A percentile compares a stretch with the other conserved stretches of the same genome.
phyloP scores from a whole-genome alignment of 2,797 vertebrate genomes.

The Carapus acus region DNA sequence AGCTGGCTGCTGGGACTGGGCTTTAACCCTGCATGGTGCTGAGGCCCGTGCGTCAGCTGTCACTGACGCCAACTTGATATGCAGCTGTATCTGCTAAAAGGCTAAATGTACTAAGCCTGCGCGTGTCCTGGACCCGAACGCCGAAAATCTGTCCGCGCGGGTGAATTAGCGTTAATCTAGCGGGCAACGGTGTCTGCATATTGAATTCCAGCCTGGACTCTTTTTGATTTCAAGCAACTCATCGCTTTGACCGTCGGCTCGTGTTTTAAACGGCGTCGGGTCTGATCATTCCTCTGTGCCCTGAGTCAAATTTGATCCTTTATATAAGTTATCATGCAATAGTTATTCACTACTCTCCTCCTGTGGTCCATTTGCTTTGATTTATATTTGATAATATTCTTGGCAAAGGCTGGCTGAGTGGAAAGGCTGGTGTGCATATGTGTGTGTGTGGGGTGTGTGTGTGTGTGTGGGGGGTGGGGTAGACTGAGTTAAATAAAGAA shows the following conservation, averaged over 20 bases:
- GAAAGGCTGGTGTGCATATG: constrained; percentile 19
- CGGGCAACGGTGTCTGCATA: constrained; percentile 4
- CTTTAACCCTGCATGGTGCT: too few species aligned
- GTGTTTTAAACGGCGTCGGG: background rate
- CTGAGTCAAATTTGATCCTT: constrained; percentile 13
- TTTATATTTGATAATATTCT: constrained; percentile 52
- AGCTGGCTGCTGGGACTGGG: constrained; percentile 45
- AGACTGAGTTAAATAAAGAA: constrained; percentile 34
- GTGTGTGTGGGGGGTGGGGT: constrained; percentile 21
- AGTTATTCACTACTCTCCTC: constrained; percentile 19
- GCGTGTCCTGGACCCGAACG: constrained; percentile 14
- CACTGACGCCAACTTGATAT: constrained; percentile 41
- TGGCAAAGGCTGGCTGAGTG: constrained; percentile 18
- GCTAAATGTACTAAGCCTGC: constrained; percentile 21
- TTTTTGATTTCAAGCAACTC: constrained; percentile 13
- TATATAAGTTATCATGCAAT: constrained; percentile 28
- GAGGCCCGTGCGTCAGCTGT: constrained; percentile 39
- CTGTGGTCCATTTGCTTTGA: constrained; percentile 46
- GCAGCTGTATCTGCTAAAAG: constrained; percentile 36
- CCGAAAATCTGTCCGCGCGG: constrained; percentile 5
- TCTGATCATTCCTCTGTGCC: background rate
- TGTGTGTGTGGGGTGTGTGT: too few species aligned
- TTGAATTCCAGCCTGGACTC: constrained; percentile 10
- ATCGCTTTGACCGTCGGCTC: too few species aligned
- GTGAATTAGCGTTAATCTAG: constrained; percentile 6